Conservation (phyloP, 2,888 invertebrate genomes). For the Bedellia somnulentella region DNA sequence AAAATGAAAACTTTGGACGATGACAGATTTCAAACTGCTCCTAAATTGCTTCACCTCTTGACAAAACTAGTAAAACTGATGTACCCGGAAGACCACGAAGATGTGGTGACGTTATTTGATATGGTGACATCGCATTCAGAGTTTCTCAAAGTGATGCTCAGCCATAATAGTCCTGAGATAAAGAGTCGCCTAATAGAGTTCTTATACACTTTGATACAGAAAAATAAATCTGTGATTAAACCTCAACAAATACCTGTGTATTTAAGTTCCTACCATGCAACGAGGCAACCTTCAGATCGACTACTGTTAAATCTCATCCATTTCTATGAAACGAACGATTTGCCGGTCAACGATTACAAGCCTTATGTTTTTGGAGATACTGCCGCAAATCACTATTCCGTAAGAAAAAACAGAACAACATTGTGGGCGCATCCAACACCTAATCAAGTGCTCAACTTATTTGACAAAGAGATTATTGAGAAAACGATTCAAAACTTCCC, state of each 20-base stretch:
- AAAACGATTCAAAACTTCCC: slow-evolving; percentile 74
- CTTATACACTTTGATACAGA: slow-evolving; percentile 63
- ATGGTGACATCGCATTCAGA: slow-evolving; percentile 79
- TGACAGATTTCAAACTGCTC: slow-evolving; percentile 28
- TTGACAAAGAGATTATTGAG: slow-evolving; percentile 65
- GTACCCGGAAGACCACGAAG: slow-evolving; percentile 45
- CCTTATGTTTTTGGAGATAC: slow-evolving; percentile 85
- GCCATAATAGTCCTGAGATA: slow-evolving; percentile 40
- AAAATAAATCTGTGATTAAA: slow-evolving; percentile 67
- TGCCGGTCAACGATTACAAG: slow-evolving; percentile 67
- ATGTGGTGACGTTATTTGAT: slow-evolving; percentile 64
- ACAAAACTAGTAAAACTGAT: slow-evolving; percentile 58
- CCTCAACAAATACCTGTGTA: slow-evolving; percentile 73
- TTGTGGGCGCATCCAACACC: slow-evolving; percentile 73
- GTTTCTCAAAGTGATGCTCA: slow-evolving; percentile 70
- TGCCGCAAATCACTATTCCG: slow-evolving; percentile 76
- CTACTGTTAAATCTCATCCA: slow-evolving; percentile 68
- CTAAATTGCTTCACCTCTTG: slow-evolving; percentile 57
- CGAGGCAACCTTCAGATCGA: slow-evolving; percentile 69
- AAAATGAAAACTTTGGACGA: slow-evolving; percentile 34
- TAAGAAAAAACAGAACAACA: slow-evolving; percentile 57
- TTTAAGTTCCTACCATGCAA: slow-evolving; percentile 77
- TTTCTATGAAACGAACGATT: slow-evolving; percentile 68
- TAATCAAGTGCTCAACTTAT: slow-evolving; percentile 70
- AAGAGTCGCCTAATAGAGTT: slow-evolving; percentile 68